A percentile compares a stretch with the other conserved stretches of the same genome.
Conservation (phyloP, 92 coral and sea anemone species). For the Epizoanthus scotinus region DNA sequence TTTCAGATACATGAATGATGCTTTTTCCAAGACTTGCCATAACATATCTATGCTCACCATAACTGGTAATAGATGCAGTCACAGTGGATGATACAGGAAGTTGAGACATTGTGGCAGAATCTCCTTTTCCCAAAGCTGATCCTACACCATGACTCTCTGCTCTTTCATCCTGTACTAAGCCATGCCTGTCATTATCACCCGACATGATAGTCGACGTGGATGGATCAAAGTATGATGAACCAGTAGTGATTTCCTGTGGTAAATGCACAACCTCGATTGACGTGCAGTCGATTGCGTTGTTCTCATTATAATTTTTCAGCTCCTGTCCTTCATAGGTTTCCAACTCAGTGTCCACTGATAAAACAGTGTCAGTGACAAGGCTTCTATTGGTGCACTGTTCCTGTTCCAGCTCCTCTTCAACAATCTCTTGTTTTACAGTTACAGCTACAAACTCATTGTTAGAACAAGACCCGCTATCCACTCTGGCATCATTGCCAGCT, state of each 20-base stretch:
- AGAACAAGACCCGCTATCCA: neutral
- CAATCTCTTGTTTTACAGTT: conserved; percentile 26
- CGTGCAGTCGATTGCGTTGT: conserved; percentile 3
- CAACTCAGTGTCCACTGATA: neutral
- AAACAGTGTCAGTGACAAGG: neutral
- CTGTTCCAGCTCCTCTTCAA: conserved; percentile 17
- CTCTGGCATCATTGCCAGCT: too few relatives aligned
- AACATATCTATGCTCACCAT: too few relatives aligned
- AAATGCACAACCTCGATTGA: conserved; percentile 36
- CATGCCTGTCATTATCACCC: conserved; percentile 5
- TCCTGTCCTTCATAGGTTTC: neutral
- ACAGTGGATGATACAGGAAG: too few relatives aligned
- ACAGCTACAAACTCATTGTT: neutral
- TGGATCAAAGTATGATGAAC: conserved; percentile 38
- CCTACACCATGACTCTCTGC: neutral
- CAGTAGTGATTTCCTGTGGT: conserved; percentile 37
- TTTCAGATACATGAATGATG: too few relatives aligned
- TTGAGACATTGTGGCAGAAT: too few relatives aligned
- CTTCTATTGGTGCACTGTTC: neutral
- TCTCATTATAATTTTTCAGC: neutral
- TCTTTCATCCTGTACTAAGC: conserved; percentile 16
- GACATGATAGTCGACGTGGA: conserved; percentile 34
- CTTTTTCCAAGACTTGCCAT: too few relatives aligned
- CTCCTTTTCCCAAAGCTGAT: neutral
- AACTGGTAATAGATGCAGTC: too few relatives aligned